Base-by-base conservation (phyloP, 2,888 invertebrate species). In the Anarsia innoxiella region DNA sequence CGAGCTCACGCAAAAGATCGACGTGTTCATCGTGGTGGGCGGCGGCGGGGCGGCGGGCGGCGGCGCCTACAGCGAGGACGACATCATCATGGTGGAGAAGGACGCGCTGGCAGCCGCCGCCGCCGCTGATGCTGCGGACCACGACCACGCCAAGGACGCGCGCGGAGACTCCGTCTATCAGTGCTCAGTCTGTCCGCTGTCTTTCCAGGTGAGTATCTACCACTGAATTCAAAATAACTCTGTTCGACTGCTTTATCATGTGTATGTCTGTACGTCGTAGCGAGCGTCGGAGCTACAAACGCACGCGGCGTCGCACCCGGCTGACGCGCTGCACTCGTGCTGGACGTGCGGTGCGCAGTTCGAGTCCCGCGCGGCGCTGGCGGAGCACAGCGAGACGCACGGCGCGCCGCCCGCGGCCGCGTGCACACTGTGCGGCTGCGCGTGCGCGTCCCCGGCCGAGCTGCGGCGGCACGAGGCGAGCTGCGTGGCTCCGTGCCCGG, bases 21-120 rank as follows among this genome's bases (percentile, higher is more conserved):
- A 83, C 37, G 83, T 84, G 12, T 83, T 80, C 49, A 82, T 83
- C 23, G 83, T 83, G 14, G 82, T 83, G 26, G 82, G 80, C 0
- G 25, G 30, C 3, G n/a, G 19, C 19, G 35, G 31, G 13, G 15
- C 12, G 4, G 28, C 28, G 12, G 36, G 39, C n/a, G 39, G 31
- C 1, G 56, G 71, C n/a, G n/a, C n/a, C 0, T 84, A 83, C 46
- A 74, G 63, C 34, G 82, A 80, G 44, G 77, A 80, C 40, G 83
- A 84, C 41, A 77, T 84, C 31, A 80, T 84, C 30, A 78, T 78
- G 76, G 83, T 84, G 45, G 79, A 82, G 41, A 63, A 69, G 2
- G 72, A 67, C 1, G 75, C 77, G 0, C 48, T 80, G 34, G 73
- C 73, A 0, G 71, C 72, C 0, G 80, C 78, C 0, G 62, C 70